A percentile compares a stretch with the other conserved stretches of the same genome.
Conservation (phyloP, 1,140 invertebrate species). For the Colletes latitarsis region DNA sequence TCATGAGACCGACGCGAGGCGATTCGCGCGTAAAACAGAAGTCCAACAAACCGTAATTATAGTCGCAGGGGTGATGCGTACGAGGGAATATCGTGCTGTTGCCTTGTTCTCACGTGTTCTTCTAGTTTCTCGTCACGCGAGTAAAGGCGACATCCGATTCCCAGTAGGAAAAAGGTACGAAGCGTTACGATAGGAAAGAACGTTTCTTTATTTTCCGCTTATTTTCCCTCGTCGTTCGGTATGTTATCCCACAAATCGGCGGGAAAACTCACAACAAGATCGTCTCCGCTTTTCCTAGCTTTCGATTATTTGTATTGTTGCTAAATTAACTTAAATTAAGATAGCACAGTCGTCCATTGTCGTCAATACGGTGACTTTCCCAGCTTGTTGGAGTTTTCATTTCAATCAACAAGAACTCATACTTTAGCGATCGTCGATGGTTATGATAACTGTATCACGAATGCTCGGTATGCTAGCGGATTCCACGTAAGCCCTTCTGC, state of each 20-base stretch:
- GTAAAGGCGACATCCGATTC: slow-evolving; percentile 60
- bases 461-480: background rate
- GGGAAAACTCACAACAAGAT: background rate
- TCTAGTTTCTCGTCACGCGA: slow-evolving; percentile 58
- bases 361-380: too few species aligned
- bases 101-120: slow-evolving; percentile 63
- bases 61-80: slow-evolving; percentile 20
- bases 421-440: background rate
- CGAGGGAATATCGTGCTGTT: slow-evolving; percentile 49
- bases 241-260: slow-evolving; percentile 3
- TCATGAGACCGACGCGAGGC: background rate
- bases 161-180: slow-evolving; percentile 47
- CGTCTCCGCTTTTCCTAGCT: too few species aligned
- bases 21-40: slow-evolving; percentile 3
- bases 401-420: too few species aligned
- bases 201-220: slow-evolving; percentile 48
- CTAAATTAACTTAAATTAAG: too few species aligned
- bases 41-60: slow-evolving; percentile 11
- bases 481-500: slow-evolving; percentile 15
- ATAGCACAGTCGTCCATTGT: too few species aligned
- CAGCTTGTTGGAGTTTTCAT: too few species aligned
- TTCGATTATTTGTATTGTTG: too few species aligned
- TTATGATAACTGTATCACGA: slow-evolving; percentile 31
- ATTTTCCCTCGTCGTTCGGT: slow-evolving; percentile 19
- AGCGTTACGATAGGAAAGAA: slow-evolving; percentile 22